Evolutionary conservation across 2,888 invertebrate genomes (phyloP).

Genomic region (Osedax frankpressi): DNA sequence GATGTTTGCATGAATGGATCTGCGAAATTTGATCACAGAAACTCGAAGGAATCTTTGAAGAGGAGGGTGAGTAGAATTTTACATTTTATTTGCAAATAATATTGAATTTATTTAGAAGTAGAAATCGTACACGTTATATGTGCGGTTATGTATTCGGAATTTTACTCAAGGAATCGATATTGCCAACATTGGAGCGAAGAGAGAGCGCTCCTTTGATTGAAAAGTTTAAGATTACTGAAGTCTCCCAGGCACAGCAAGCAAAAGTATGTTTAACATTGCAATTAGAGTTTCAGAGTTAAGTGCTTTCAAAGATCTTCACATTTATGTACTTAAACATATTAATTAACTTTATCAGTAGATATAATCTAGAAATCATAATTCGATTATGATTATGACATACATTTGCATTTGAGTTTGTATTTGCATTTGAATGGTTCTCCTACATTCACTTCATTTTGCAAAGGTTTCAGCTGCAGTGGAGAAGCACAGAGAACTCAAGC

Average conservation of each 20-base stretch:
- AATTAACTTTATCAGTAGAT: too few relatives aligned
- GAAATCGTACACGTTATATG: background rate
- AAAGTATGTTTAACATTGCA: too few relatives aligned
- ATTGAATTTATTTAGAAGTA: background rate
- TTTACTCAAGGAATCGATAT: constrained; percentile 37
- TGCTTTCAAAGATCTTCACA: too few relatives aligned
- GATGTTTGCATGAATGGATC: constrained; percentile 30
- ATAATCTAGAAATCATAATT: too few relatives aligned
- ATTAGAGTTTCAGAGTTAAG: too few relatives aligned
- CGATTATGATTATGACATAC: too few relatives aligned
- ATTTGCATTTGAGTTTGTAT: too few relatives aligned
- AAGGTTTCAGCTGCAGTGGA: constrained; percentile 22
- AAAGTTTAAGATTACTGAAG: constrained; percentile 40
- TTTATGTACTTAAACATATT: too few relatives aligned
- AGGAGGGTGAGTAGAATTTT: constrained; percentile 37
- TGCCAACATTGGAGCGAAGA: constrained; percentile 62
- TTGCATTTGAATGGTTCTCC: too few relatives aligned
- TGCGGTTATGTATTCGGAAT: too few relatives aligned
- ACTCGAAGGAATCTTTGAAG: constrained; percentile 42
- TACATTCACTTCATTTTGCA: too few relatives aligned
- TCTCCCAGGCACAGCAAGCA: constrained; percentile 30
- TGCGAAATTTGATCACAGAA: background rate
- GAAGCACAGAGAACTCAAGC: constrained; percentile 39
- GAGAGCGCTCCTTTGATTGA: constrained; percentile 50
- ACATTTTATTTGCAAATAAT: background rate